These are phyloP conservation scores for Ardeotis arabs DNA, from an alignment of 2,113 vertebrate species.

Conservation along the genomic window DNA sequence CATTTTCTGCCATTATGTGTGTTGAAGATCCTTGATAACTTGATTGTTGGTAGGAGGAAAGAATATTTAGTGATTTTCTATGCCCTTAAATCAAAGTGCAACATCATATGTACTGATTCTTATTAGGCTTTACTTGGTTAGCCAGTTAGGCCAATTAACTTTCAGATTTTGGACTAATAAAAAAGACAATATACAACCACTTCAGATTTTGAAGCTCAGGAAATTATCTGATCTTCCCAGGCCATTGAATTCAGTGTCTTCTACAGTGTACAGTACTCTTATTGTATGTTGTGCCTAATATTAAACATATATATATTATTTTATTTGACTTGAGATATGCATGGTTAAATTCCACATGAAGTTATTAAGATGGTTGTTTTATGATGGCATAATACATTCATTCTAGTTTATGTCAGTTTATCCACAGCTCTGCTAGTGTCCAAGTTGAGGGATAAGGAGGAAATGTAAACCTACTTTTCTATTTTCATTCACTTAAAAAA, in stretches of 20 bases:
- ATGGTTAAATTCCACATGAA: neutral
- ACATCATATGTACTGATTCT: neutral
- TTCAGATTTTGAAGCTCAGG: neutral
- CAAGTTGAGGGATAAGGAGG: neutral
- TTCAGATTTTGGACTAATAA: neutral
- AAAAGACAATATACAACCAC: neutral
- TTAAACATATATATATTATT: neutral
- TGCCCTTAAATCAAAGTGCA: neutral
- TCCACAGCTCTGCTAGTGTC: neutral
- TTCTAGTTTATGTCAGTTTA: neutral
- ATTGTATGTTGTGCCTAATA: fast-evolving
- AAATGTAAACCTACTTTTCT: neutral
- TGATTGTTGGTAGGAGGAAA: neutral
- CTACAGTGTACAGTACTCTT: neutral
- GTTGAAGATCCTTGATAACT: neutral
- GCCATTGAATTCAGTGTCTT: neutral
- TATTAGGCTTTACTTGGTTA: neutral
- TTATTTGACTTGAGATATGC: neutral
- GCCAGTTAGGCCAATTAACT: neutral
- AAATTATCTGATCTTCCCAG: neutral
- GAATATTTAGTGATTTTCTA: neutral
- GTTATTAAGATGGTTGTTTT: neutral
- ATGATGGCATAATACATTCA: neutral
- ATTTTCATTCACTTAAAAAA: neutral
- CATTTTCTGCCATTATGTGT: neutral